phyloP scores from a whole-genome alignment of 1,140 invertebrate genomes.

The Drosophila simulans region DNA sequence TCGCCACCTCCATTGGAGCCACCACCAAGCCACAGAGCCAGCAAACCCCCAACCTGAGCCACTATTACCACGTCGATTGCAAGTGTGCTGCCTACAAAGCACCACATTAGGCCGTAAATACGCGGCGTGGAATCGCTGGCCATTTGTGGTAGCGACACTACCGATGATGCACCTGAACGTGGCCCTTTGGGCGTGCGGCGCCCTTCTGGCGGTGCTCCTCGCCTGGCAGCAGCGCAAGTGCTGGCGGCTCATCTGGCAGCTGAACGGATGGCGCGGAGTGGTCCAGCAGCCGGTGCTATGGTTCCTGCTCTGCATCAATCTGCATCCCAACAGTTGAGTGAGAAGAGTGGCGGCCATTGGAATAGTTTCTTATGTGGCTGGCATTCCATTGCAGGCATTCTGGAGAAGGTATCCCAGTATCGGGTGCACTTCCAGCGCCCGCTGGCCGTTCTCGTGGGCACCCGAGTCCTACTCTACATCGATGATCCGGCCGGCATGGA shows the following conservation, averaged over 20 bases:
- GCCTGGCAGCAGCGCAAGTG: slow-evolving; percentile 75
- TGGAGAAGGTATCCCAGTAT: slow-evolving; percentile 64
- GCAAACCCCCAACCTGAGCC: not conserved
- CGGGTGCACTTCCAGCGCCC: slow-evolving; percentile 61
- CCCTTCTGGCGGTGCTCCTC: slow-evolving; percentile 55
- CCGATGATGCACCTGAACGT: slow-evolving; percentile 53
- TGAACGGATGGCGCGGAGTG: slow-evolving; percentile 78
- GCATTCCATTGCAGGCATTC: slow-evolving; percentile 47
- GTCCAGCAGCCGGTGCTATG: slow-evolving; percentile 74
- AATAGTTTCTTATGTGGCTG: too few species aligned
- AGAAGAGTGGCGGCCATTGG: too few species aligned
- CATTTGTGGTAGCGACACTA: not conserved
- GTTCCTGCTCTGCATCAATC: slow-evolving; percentile 68
- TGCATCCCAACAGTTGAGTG: slow-evolving; percentile 75
- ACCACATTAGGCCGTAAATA: slow-evolving; percentile 53
- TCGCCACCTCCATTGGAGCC: slow-evolving; percentile 5
- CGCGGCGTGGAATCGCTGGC: not conserved
- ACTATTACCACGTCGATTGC: not conserved
- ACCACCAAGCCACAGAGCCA: not conserved
- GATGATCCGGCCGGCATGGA: slow-evolving; percentile 78
- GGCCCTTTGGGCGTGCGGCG: slow-evolving; percentile 69
- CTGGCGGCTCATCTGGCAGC: slow-evolving; percentile 81
- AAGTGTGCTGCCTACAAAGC: slow-evolving; percentile 59
- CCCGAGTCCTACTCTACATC: slow-evolving; percentile 69
- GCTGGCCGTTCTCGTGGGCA: slow-evolving; percentile 67